phyloP scores from a whole-genome alignment of 2,113 vertebrate genomes.

The Halichoeres trimaculatus region DNA sequence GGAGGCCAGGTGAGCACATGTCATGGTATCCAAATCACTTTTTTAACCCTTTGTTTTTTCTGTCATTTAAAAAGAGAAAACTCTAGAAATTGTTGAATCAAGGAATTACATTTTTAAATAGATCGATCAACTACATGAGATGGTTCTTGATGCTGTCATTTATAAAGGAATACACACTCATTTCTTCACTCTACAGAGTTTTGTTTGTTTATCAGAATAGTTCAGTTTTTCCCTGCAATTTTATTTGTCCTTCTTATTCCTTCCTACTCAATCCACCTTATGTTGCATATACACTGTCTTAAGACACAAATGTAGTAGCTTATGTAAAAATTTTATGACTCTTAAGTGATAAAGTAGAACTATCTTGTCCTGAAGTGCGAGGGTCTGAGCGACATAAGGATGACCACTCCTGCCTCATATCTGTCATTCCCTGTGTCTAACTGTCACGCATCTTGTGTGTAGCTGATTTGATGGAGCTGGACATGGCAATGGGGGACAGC shows the following conservation, averaged over 20 bases:
- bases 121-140: background rate
- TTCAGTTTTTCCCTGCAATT: too few relatives aligned
- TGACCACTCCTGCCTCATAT: too few relatives aligned
- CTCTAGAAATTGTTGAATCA: background rate
- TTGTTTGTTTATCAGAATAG: too few relatives aligned
- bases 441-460: background rate
- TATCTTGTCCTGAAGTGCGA: too few relatives aligned
- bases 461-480: conserved; percentile 99
- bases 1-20: conserved; percentile 28
- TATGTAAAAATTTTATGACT: too few relatives aligned
- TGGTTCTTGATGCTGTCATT: background rate
- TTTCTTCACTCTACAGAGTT: background rate
- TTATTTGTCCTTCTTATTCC: too few relatives aligned
- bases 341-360: too few relatives aligned
- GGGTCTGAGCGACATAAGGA: too few relatives aligned
- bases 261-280: too few relatives aligned
- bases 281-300: too few relatives aligned
- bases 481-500: conserved; percentile 98
- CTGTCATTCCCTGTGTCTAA: too few relatives aligned
- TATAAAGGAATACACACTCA: background rate
- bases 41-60: background rate
- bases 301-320: too few relatives aligned
- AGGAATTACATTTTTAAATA: background rate
- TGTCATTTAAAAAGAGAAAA: background rate
- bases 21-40: conserved; percentile 1